Evolutionary conservation across 2,888 invertebrate genomes (phyloP).

Genomic region (Dichetophora obliterata): DNA sequence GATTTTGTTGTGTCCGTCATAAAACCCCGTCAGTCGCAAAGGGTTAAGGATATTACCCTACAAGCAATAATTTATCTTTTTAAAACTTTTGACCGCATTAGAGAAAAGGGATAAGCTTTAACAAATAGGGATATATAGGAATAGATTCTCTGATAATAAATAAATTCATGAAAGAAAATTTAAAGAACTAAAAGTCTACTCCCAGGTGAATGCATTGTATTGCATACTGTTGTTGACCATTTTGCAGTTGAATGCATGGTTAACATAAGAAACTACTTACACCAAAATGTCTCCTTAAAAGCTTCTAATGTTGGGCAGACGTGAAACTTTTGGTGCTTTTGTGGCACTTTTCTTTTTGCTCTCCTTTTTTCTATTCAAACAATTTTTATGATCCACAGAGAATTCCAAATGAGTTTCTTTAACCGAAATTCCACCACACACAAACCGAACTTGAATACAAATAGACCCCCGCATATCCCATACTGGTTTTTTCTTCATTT

Average conservation of each 20-base stretch:
- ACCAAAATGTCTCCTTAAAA: constrained; percentile 43
- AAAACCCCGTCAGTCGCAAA: no score
- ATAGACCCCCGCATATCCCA: not conserved
- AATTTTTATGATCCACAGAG: constrained; percentile 40
- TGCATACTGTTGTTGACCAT: not conserved
- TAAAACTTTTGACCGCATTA: no score
- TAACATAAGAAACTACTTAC: constrained; percentile 45
- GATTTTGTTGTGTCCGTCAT: no score
- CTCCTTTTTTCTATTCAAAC: not conserved
- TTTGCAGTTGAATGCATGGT: constrained; percentile 46
- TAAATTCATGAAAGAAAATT: no score
- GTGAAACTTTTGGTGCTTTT: constrained; percentile 14
- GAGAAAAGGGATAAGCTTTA: no score
- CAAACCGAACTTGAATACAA: constrained; percentile 3
- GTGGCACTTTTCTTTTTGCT: constrained; percentile 15
- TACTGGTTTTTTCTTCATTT: not conserved
- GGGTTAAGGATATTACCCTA: no score
- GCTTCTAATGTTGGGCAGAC: constrained; percentile 41
- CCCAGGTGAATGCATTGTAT: no score
- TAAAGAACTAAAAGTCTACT: no score
- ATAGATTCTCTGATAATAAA: no score
- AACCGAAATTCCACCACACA: constrained; percentile 3
- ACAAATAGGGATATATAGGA: no score
- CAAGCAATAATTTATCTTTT: no score
- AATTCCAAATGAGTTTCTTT: constrained; percentile 32